Conservation (phyloP, 2,888 invertebrate genomes). For the Linnaemya tessellans region DNA sequence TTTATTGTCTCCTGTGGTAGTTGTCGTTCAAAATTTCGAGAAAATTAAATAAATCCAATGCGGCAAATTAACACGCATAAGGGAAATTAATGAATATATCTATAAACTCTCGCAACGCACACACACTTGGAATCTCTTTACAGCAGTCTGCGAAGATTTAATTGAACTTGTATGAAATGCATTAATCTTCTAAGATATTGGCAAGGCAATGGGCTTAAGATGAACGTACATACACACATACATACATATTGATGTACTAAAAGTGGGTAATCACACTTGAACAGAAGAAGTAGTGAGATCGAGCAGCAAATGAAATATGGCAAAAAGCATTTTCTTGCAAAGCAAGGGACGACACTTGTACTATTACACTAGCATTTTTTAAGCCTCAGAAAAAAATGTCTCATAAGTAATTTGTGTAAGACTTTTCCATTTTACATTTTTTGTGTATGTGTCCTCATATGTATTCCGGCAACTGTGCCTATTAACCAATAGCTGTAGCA, state of each 20-base stretch:
- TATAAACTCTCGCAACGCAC: not conserved
- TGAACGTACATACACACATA: too few relatives aligned
- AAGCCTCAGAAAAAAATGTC: too few relatives aligned
- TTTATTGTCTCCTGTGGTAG: constrained; percentile 62
- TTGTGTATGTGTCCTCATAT: not conserved
- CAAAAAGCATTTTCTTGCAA: too few relatives aligned
- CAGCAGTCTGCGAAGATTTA: constrained; percentile 8
- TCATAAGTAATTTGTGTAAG: not conserved
- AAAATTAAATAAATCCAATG: constrained; percentile 80
- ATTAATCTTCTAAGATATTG: constrained; percentile 7
- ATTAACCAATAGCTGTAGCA: constrained; percentile 18
- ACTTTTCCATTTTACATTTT: not conserved
- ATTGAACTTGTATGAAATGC: not conserved
- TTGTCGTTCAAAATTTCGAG: constrained; percentile 60
- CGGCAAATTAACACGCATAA: constrained; percentile 79
- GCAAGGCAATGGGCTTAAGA: constrained; percentile 2
- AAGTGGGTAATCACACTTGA: not conserved
- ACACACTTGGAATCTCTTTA: constrained; percentile 2
- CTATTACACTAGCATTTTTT: too few relatives aligned
- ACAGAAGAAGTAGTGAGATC: not conserved
- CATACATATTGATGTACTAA: not conserved
- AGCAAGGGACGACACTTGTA: too few relatives aligned
- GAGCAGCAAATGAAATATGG: too few relatives aligned
- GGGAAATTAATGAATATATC: constrained; percentile 65
- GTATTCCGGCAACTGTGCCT: not conserved